phyloP scores from a whole-genome alignment of 2,797 vertebrate genomes.

The Hippoglossus hippoglossus region DNA sequence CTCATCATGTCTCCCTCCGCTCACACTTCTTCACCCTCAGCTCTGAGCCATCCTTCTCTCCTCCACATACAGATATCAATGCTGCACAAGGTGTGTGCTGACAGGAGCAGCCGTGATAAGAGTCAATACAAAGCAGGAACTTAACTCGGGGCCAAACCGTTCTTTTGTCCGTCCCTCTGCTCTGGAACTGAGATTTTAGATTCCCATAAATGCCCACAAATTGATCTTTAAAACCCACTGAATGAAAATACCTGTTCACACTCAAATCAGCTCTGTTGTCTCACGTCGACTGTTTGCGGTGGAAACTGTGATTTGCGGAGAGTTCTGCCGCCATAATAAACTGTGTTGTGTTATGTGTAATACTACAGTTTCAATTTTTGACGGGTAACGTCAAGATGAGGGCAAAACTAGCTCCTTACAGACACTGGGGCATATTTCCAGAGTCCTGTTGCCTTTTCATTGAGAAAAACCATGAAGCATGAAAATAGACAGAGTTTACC shows the following conservation, averaged over 20 bases:
- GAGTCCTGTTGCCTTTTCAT: no score
- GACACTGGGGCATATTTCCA: no score
- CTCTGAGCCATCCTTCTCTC: conserved; percentile 48
- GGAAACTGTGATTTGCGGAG: no score
- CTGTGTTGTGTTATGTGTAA: no score
- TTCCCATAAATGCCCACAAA: background rate
- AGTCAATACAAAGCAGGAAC: conserved; percentile 6
- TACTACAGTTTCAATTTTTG: no score
- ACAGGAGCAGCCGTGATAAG: conserved; percentile 32
- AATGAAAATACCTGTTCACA: background rate
- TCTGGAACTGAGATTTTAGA: conserved; percentile 26
- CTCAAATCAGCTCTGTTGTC: no score
- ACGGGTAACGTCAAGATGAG: no score
- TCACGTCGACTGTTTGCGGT: no score
- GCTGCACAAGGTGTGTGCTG: conserved; percentile 45
- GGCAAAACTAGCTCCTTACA: no score
- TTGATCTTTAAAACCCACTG: background rate
- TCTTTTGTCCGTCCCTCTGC: background rate
- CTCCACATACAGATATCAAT: conserved; percentile 33
- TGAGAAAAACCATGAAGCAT: no score
- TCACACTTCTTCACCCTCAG: conserved; percentile 49
- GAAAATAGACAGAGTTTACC: no score
- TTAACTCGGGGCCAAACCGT: background rate
- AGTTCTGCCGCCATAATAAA: no score
- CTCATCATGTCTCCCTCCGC: conserved; percentile 66